Base-by-base conservation (phyloP, 2,888 invertebrate genomes). In the Halictus ligatus region DNA sequence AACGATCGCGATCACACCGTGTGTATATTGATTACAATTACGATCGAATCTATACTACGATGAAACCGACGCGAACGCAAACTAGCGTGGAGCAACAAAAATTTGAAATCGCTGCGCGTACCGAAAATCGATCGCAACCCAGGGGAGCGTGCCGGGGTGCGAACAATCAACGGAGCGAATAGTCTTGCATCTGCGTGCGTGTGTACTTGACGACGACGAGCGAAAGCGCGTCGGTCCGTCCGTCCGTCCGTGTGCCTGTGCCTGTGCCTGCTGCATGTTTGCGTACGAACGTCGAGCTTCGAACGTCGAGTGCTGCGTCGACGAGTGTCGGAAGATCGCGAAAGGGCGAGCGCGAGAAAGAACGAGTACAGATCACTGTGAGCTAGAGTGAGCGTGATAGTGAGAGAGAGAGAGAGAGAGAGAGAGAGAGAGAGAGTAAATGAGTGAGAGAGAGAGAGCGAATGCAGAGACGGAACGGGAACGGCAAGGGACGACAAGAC, bases 1-100 rank as follows among this genome's bases (percentile, higher is more conserved):
- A 93, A 93, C 92, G 93, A 94, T 93, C 92, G 94, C 93, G 93
- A 91, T 10, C 25, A 35, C 54, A 8, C 92, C 35, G 35, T 35
- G 35, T 95, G 95, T 94, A 94, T 93, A 92, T 94, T 93, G 92
- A 93, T 75, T 67, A 91, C 89, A 85, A 85, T 85, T 76, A 91
- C 89, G 85, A 85, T 85, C 85, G n/a, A 85, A 73, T 73, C 79
- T 87, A 87, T 89, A 86, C 87, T 87, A 83, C 85, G 82, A 60
- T n/a, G 72, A 25, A 64, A 50, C 43, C n/a, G 69, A 50, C 15
- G 35, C 25, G 46, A 78, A 75, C 21, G 77, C n/a, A 69, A 40
- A n/a, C n/a, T 46, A 74, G 64, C 43, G 67, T 48, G 15, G 46
- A 35, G 46, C 46, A 54, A 46, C 13, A 79, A 75, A 74, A 75